Evolutionary conservation across 2,113 vertebrate species (phyloP), one percentile per base, ranked within the genome.

Genomic region (Chaenocephalus aceratus): DNA sequence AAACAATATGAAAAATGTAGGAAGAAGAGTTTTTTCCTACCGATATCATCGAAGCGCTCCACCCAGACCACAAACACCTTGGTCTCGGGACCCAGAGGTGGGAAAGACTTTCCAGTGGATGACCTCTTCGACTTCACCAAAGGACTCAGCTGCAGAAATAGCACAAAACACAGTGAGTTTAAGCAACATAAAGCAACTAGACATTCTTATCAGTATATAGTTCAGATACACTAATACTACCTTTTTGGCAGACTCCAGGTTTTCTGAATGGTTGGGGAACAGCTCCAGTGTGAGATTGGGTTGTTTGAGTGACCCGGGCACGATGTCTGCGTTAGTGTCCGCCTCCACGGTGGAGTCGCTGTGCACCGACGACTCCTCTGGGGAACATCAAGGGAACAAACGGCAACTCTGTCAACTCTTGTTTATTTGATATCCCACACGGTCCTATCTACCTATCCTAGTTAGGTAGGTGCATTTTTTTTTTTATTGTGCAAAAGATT

Each of bases 51-150:
- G 14, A 96, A 98, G 83, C 97, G 96, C 58, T 99, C 97, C 82
- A 98, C 96, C 97, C 97, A 99, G 54, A 98, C 97, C 57, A 99
- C 96, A 34, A 97, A 96, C 72, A 98, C 97, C 90, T 98, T 98
- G 36, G 97, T 99, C 93, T 99, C 97, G 60, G 97, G 97, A 83
- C 97, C 97, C 75, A 98, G 94, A 0, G 96, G 96, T 34, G 97
- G 97, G 83, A 97, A 93, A 54, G 95, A 95, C 63, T 97, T 96
- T 81, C 97, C 96, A 68, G 96, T 96, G 61, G 96, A 96, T 62
- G 96, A 91, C 84, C 95, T 97, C 94, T 97, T 98, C 69, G 94
- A 93, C 92, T 96, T 96, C 56, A 96, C 96, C 87, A 96, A 94
- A 75, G 97, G 97, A 93, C 96, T 97, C 84, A 96, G 93, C 97